These are phyloP conservation scores for Plusia festucae DNA, from an alignment of 2,888 invertebrate species.

Conservation along the genomic window DNA sequence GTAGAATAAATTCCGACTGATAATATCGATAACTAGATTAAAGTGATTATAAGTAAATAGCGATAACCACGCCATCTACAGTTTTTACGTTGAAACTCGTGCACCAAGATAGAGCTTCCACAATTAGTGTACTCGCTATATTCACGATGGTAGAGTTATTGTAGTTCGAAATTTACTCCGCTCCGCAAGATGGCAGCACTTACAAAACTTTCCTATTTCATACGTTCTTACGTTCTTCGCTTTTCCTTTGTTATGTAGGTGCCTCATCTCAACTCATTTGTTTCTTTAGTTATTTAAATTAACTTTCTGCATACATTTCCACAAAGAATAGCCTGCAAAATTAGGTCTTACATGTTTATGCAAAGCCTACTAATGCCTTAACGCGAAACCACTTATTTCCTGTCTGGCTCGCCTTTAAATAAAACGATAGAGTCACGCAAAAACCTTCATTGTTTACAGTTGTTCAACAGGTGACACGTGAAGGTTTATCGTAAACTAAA, in stretches of 20 bases:
- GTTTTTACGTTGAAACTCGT: constrained; percentile 6
- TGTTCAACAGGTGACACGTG: constrained; percentile 33
- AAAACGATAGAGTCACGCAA: constrained; percentile 51
- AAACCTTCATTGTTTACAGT: constrained; percentile 48
- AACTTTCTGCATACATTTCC: neutral
- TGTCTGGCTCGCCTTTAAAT: constrained; percentile 50
- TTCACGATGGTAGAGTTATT: neutral
- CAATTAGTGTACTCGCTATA: neutral
- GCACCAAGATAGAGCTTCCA: neutral
- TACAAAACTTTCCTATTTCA: constrained; percentile 35
- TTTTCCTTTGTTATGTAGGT: constrained; percentile 15
- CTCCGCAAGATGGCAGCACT: constrained; percentile 61
- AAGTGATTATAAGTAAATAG: neutral
- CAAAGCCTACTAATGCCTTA: constrained; percentile 3
- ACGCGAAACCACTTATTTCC: constrained; percentile 25
- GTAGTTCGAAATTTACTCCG: neutral
- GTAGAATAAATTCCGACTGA: too few species aligned
- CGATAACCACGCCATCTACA: constrained; percentile 40
- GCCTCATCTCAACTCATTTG: neutral
- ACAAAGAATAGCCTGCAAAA: neutral
- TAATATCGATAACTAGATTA: too few species aligned
- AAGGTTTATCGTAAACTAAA: constrained; percentile 28
- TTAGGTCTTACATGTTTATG: neutral
- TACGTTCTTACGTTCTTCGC: constrained; percentile 16
- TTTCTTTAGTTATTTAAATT: neutral